phyloP scores from a whole-genome alignment of 2,888 invertebrate species.

The Tipula lateralis region DNA sequence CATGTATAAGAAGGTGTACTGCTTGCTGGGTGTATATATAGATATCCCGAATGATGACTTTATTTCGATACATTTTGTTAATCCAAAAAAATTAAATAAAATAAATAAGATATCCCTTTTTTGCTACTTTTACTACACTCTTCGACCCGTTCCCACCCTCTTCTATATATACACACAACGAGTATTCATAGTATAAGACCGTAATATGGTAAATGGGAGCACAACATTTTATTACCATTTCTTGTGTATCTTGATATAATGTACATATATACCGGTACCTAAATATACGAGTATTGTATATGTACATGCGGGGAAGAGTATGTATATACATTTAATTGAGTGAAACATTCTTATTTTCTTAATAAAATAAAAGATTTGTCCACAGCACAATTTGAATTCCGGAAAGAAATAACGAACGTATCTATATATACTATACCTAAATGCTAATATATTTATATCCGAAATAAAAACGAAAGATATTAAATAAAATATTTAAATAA shows the following conservation, averaged over 20 bases:
- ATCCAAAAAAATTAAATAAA: neutral
- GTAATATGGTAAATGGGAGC: neutral
- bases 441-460: slow-evolving; percentile 5
- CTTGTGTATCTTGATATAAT: neutral
- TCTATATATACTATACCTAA: too few relatives aligned
- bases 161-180: neutral
- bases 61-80: neutral
- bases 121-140: neutral
- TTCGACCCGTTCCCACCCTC: neutral
- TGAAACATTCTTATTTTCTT: neutral
- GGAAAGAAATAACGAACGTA: neutral
- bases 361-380: neutral
- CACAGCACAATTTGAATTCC: neutral
- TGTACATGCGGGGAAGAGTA: neutral
- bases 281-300: neutral
- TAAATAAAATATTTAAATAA: neutral
- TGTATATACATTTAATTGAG: neutral
- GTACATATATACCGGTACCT: neutral
- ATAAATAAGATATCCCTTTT: neutral
- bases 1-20: neutral
- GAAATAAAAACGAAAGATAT: neutral
- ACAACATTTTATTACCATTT: neutral
- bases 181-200: neutral
- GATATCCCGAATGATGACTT: neutral
- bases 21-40: neutral